Evolutionary conservation across 2,797 vertebrate genomes (phyloP).

Genomic region (Dermochelys coriacea): DNA sequence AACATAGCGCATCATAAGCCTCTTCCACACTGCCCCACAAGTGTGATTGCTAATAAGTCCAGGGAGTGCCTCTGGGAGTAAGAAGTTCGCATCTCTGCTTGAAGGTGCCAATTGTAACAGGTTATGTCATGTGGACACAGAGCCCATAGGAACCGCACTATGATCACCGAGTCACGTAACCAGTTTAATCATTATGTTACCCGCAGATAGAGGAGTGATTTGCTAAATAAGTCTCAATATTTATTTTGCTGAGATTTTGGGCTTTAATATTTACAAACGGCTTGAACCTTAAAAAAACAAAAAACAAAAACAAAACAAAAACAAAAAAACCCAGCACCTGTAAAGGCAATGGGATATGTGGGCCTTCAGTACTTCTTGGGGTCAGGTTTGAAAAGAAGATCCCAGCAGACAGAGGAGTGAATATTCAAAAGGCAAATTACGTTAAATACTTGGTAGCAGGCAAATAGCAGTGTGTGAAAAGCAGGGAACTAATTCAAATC

Average conservation of each 20-base stretch:
- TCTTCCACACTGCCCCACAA: not conserved
- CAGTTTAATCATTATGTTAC: not conserved
- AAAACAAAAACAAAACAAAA: not conserved
- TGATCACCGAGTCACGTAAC: not conserved
- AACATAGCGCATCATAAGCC: accelerated
- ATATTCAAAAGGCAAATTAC: not conserved
- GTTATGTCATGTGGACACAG: not conserved
- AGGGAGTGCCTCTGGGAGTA: not conserved
- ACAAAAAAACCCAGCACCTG: not conserved
- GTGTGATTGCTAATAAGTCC: not conserved
- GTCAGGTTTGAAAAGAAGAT: not conserved
- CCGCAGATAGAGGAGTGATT: not conserved
- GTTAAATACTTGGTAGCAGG: not conserved
- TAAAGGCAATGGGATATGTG: not conserved
- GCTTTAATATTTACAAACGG: not conserved
- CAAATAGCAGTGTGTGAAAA: not conserved
- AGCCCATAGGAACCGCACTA: not conserved
- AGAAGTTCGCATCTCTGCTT: not conserved
- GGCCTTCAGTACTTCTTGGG: accelerated
- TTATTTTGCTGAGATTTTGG: not conserved
- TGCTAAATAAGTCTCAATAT: not conserved
- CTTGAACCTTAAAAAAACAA: not conserved
- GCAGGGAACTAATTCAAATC: not conserved
- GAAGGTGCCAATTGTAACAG: not conserved
- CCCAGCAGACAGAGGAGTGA: not conserved